These are phyloP conservation scores for Ceratina calcarata DNA, from an alignment of 1,140 invertebrate genomes.

Conservation along the genomic window DNA sequence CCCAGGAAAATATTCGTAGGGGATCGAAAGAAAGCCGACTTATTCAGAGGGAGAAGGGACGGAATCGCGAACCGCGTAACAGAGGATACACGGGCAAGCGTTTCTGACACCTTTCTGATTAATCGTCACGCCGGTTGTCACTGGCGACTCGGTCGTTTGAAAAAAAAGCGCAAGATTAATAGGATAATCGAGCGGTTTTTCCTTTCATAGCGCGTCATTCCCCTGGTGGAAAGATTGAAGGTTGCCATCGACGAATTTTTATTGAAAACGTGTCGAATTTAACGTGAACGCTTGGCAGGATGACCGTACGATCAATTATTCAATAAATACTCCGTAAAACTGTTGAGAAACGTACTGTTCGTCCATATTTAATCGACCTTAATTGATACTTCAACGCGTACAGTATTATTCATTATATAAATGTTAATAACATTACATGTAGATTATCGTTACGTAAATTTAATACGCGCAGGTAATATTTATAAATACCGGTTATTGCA, in stretches of 20 bases:
- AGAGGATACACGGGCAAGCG: neutral
- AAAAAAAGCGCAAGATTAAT: constrained; percentile 19
- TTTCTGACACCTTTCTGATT: constrained; percentile 17
- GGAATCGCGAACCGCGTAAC: neutral
- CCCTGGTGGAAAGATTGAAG: neutral
- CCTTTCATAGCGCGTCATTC: neutral
- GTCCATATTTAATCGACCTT: too few species aligned
- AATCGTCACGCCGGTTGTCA: constrained; percentile 1
- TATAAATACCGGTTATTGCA: too few species aligned
- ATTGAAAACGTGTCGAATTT: neutral
- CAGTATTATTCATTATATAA: too few species aligned
- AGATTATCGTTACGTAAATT: too few species aligned
- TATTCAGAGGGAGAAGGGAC: neutral
- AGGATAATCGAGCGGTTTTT: constrained; percentile 14
- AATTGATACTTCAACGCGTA: too few species aligned
- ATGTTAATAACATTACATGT: too few species aligned
- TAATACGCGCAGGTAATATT: too few species aligned
- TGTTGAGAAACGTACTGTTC: too few species aligned
- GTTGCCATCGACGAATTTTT: neutral
- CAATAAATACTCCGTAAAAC: too few species aligned
- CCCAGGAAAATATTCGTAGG: neutral
- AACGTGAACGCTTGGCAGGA: too few species aligned
- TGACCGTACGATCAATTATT: too few species aligned
- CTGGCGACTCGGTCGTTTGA: neutral
- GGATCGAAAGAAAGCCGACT: neutral